These are phyloP conservation scores for Callitettix versicolor DNA, from an alignment of 1,140 invertebrate genomes.

Conservation along the genomic window DNA sequence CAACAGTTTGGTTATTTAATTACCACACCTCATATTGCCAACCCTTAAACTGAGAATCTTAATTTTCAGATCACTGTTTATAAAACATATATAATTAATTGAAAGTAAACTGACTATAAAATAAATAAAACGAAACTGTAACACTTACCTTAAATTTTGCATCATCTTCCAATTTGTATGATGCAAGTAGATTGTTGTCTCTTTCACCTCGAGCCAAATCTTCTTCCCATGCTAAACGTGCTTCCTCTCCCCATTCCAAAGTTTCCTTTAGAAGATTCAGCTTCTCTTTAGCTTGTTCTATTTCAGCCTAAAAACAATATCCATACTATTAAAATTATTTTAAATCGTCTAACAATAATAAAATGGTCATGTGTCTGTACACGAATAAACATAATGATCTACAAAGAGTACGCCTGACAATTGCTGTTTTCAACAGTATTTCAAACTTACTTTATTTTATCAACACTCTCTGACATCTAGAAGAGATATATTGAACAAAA, in stretches of 20 bases:
- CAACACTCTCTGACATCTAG: background rate
- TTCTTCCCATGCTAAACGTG: conserved; percentile 48
- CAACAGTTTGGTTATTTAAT: no score
- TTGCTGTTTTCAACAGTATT: background rate
- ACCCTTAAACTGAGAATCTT: no score
- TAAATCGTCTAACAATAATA: no score
- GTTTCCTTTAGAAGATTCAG: conserved; percentile 43
- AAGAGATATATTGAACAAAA: background rate
- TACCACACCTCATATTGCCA: no score
- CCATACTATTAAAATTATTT: background rate
- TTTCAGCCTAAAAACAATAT: conserved; percentile 28
- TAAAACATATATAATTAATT: no score
- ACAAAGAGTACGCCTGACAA: background rate
- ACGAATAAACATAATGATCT: background rate
- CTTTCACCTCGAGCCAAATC: conserved; percentile 45
- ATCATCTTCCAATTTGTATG: conserved; percentile 49
- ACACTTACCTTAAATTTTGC: conserved; percentile 44
- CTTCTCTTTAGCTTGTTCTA: conserved; percentile 39
- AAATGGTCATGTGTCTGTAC: no score
- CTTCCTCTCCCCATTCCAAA: conserved; percentile 47
- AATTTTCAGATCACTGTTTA: no score
- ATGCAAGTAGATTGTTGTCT: conserved; percentile 47
- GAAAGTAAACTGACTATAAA: no score
- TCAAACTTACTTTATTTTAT: background rate
- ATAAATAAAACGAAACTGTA: no score